These are phyloP conservation scores for Acanthurus leucopareius DNA, from an alignment of 2,797 vertebrate genomes.

Conservation along the genomic window DNA sequence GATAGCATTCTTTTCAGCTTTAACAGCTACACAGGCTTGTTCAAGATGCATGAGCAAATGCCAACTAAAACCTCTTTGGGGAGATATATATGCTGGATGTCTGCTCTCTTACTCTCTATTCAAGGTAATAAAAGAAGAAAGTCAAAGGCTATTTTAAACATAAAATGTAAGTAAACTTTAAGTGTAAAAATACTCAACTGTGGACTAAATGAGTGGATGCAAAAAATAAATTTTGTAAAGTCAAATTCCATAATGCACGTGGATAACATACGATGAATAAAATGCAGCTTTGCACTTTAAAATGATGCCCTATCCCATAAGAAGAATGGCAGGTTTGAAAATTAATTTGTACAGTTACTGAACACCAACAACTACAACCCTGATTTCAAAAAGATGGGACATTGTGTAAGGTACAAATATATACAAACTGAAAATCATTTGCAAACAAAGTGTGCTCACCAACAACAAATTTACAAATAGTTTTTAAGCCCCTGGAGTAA, in stretches of 20 bases:
- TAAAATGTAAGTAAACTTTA: slow-evolving; percentile 10
- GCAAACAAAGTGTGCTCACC: too few species aligned
- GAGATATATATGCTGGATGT: background rate
- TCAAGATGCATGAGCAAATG: slow-evolving; percentile 17
- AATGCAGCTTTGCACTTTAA: slow-evolving; percentile 18
- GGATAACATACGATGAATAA: background rate
- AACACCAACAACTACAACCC: slow-evolving; percentile 63
- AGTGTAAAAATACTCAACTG: background rate
- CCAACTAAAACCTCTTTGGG: background rate
- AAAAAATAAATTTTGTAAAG: background rate
- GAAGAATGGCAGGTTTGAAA: slow-evolving; percentile 43
- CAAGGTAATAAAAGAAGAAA: slow-evolving; percentile 1
- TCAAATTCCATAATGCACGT: slow-evolving; percentile 19
- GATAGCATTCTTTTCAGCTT: slow-evolving; percentile 7
- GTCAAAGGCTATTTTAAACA: background rate
- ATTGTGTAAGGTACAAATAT: too few species aligned
- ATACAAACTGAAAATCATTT: too few species aligned
- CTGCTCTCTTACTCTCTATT: background rate
- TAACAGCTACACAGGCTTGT: slow-evolving; percentile 10
- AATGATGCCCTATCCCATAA: background rate
- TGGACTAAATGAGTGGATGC: background rate
- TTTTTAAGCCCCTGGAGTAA: too few species aligned
- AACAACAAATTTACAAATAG: too few species aligned
- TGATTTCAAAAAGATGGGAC: too few species aligned
- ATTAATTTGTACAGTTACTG: slow-evolving; percentile 58